Evolutionary conservation across 1,140 invertebrate genomes (phyloP), one percentile per base, ranked within the genome.

Genomic region (Agrilus planipennis): DNA sequence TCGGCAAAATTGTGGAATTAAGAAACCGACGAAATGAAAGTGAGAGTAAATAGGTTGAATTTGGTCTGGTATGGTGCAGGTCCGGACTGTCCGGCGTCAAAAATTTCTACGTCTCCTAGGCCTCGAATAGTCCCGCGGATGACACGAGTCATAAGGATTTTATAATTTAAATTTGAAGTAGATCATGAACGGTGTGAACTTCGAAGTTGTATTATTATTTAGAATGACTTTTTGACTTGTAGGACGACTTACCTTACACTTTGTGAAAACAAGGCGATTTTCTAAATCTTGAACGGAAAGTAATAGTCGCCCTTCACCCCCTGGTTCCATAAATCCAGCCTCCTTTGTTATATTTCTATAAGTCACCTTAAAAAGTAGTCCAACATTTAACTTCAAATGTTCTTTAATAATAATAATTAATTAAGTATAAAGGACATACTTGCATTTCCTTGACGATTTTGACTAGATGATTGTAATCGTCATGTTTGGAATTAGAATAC

Each of bases 181-280:
- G 66, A 55, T 88, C 84, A 58, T 84, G 81, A 19, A 88, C 67
- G 23, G 81, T n/a, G n/a, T n/a, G n/a, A n/a, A n/a, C n/a, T n/a
- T n/a, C n/a, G n/a, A n/a, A n/a, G n/a, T n/a, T 25, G 7, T 25
- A 25, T 7, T 7, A 25, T 25, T 25, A 25, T 25, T 25, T 25
- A 25, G 7, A 25, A 25, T 25, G n/a, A 25, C 6, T 7, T 43
- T 14, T 34, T 44, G n/a, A n/a, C n/a, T n/a, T n/a, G n/a, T n/a
- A n/a, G n/a, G n/a, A n/a, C n/a, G n/a, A 47, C 59, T 64, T 66
- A 72, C 76, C 67, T 84, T 87, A 69, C 84, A 88, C 61, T 82
- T 77, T 48, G 84, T 86, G 63, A 88, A 88, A 42, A 88, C 84
- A 51, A 88, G 69, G 49, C 84, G 68, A 51, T 81, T 84, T 60